These are phyloP conservation scores for Conus ventricosus DNA, from an alignment of 1,140 invertebrate species.

Conservation along the genomic window DNA sequence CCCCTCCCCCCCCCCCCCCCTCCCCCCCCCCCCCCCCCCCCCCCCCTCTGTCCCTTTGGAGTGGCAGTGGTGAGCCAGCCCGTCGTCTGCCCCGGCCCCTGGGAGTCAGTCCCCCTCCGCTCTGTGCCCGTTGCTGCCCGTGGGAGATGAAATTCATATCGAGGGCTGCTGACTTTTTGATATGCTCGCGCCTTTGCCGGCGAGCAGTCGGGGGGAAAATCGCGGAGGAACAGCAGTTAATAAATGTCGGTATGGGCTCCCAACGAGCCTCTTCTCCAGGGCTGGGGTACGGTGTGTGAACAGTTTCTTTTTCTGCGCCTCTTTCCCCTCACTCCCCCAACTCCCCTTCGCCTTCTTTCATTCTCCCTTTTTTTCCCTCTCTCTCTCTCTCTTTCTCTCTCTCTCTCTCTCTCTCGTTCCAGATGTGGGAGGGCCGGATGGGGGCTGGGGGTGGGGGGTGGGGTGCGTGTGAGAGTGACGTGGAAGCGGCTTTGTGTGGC, in stretches of 20 bases:
- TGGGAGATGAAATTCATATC: conserved; percentile 35
- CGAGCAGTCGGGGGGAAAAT: conserved; percentile 41
- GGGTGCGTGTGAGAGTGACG: neutral
- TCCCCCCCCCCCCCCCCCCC: neutral
- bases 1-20: neutral
- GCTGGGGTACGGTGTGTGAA: conserved; percentile 14
- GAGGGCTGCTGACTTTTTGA: conserved; percentile 34
- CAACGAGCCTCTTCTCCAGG: conserved; percentile 31
- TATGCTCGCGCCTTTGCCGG: conserved; percentile 38
- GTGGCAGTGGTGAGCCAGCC: neutral
- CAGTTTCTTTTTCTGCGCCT: neutral
- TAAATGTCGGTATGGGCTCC: conserved; percentile 38
- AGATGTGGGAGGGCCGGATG: neutral
- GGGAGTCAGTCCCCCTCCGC: neutral
- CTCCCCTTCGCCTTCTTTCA: neutral
- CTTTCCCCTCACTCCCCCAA: neutral
- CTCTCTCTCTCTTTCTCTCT: neutral
- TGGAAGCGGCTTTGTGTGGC: neutral
- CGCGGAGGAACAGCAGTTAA: conserved; percentile 48
- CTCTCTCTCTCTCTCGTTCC: neutral
- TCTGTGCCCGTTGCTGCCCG: neutral
- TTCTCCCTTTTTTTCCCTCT: neutral
- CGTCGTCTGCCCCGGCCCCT: neutral
- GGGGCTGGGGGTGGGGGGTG: too few species aligned
- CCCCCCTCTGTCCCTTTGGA: neutral